These are phyloP conservation scores for Phortica variegata DNA, from an alignment of 1,140 invertebrate species.

Conservation along the genomic window DNA sequence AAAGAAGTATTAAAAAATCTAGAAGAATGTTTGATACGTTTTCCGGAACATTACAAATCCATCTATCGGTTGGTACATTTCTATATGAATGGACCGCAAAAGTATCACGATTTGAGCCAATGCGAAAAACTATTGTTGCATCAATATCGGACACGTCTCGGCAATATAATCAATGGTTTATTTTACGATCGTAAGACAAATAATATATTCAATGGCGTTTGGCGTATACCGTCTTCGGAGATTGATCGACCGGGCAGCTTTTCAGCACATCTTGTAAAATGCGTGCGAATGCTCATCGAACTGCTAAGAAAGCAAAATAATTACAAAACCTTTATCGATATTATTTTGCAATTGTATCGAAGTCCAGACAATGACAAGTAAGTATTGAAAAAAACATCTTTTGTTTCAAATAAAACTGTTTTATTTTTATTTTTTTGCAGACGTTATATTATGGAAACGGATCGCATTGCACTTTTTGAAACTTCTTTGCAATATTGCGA, in stretches of 20 bases:
- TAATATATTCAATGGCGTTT: constrained; percentile 93
- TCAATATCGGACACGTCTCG: constrained; percentile 65
- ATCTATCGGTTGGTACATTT: constrained; percentile 84
- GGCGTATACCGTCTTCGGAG: constrained; percentile 86
- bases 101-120: constrained; percentile 67
- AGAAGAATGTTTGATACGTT: constrained; percentile 80
- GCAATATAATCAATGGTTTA: constrained; percentile 72
- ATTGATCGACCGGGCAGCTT: constrained; percentile 91
- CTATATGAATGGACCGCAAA: constrained; percentile 72
- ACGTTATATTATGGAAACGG: constrained; percentile 26
- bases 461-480: constrained; percentile 22
- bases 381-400: constrained; percentile 17
- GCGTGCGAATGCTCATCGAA: constrained; percentile 77
- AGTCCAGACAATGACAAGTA: constrained; percentile 82
- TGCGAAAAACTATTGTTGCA: constrained; percentile 73
- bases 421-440: constrained; percentile 10
- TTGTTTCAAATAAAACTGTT: not conserved
- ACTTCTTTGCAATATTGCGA: constrained; percentile 16
- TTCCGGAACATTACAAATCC: constrained; percentile 91
- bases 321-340: constrained; percentile 75
- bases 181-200: constrained; percentile 80
- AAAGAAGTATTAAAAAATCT: constrained; percentile 72
- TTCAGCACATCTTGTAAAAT: constrained; percentile 85
- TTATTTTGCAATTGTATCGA: constrained; percentile 75
- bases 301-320: constrained; percentile 78